A percentile compares a stretch with the other conserved stretches of the same genome.
Conservation (phyloP, 2,113 vertebrate species). For the Axis porcinus region DNA sequence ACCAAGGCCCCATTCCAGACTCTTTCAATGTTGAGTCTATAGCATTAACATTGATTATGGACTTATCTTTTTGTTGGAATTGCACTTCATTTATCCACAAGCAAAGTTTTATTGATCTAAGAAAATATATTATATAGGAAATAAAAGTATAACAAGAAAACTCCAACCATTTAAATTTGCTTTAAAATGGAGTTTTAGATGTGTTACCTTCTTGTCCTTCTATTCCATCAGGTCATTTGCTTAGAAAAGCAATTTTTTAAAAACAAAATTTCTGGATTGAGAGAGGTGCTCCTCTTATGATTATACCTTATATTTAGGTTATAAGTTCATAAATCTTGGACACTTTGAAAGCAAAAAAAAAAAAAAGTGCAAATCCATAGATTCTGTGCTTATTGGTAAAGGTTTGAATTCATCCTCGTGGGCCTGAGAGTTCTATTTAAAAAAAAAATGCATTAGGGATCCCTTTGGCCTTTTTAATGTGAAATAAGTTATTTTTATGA, state of each 20-base stretch:
- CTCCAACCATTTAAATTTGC: not conserved
- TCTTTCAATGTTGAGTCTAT: not conserved
- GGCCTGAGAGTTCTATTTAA: not conserved
- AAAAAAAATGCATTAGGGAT: not conserved
- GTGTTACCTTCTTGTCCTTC: fast-evolving
- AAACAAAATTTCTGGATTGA: not conserved
- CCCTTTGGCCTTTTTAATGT: not conserved
- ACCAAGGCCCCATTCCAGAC: not conserved
- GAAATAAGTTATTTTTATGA: not conserved
- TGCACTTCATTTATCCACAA: not conserved
- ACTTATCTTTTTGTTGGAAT: not conserved
- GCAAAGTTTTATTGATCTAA: not conserved
- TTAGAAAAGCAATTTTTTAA: not conserved
- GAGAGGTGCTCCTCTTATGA: not conserved
- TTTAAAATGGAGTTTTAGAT: not conserved
- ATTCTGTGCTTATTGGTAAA: not conserved
- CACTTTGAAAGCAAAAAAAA: not conserved
- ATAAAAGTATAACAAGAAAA: not conserved
- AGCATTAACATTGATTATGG: not conserved
- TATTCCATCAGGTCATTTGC: not conserved
- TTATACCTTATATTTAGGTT: not conserved
- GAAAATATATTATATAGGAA: not conserved
- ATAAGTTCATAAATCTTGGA: not conserved
- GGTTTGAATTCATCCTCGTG: not conserved
- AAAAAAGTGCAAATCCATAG: not conserved